These are phyloP conservation scores for Lerema accius DNA, from an alignment of 1,140 invertebrate genomes.

Conservation along the genomic window DNA sequence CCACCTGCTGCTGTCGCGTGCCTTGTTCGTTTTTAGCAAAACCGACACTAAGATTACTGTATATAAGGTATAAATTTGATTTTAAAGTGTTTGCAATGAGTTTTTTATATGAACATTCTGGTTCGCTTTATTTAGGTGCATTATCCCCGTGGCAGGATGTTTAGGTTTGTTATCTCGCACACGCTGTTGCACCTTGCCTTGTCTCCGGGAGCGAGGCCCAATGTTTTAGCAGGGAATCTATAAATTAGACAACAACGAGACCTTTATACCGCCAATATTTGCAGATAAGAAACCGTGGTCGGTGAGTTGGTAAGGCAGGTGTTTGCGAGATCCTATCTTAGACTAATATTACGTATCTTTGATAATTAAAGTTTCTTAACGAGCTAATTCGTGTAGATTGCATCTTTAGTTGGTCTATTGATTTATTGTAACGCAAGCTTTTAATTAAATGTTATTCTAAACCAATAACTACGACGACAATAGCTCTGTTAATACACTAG, in stretches of 20 bases:
- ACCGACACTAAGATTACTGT: slow-evolving; percentile 24
- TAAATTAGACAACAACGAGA: slow-evolving; percentile 71
- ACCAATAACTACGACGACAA: too few relatives aligned
- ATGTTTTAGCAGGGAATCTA: slow-evolving; percentile 60
- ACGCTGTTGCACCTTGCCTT: slow-evolving; percentile 72
- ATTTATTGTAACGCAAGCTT: background rate
- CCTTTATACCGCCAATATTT: slow-evolving; percentile 67
- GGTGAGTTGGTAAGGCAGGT: slow-evolving; percentile 58
- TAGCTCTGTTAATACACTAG: too few relatives aligned
- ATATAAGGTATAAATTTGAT: slow-evolving; percentile 38
- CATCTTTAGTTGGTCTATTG: slow-evolving; percentile 6
- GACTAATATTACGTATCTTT: slow-evolving; percentile 48
- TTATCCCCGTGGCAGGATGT: slow-evolving; percentile 73
- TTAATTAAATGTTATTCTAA: too few relatives aligned
- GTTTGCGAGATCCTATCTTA: slow-evolving; percentile 62
- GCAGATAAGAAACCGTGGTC: slow-evolving; percentile 64
- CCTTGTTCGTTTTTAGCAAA: slow-evolving; percentile 39
- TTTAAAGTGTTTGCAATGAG: slow-evolving; percentile 31
- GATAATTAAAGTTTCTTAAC: slow-evolving; percentile 21
- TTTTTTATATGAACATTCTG: slow-evolving; percentile 68
- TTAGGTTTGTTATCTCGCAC: slow-evolving; percentile 77
- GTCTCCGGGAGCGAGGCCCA: slow-evolving; percentile 53
- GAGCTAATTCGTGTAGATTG: slow-evolving; percentile 3
- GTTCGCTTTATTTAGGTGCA: slow-evolving; percentile 63
- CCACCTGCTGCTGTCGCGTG: slow-evolving; percentile 80